phyloP scores from a whole-genome alignment of 2,888 invertebrate genomes.

The Quadroppia sp. region DNA sequence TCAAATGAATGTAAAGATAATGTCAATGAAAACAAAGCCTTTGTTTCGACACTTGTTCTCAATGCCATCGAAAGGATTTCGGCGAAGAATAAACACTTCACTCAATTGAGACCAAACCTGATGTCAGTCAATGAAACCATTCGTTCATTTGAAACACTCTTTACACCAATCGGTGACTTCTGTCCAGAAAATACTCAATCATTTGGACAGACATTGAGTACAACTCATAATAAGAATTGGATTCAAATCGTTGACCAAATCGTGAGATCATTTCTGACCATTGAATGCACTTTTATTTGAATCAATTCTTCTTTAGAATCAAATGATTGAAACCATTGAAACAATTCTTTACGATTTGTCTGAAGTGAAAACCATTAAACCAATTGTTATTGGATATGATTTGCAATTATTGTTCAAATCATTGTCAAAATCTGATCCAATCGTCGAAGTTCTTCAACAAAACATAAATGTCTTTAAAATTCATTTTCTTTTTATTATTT shows the following conservation, averaged over 20 bases:
- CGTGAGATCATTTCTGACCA: neutral
- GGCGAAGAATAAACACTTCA: conserved; percentile 26
- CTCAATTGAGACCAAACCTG: conserved; percentile 5
- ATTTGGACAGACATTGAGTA: neutral
- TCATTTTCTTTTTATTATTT: neutral
- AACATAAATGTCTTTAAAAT: neutral
- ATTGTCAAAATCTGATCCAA: neutral
- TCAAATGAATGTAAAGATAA: neutral
- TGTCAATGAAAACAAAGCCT: neutral
- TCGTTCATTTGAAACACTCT: neutral
- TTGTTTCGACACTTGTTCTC: neutral
- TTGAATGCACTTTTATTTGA: neutral
- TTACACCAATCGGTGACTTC: neutral
- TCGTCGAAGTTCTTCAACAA: neutral
- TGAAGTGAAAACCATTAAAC: conserved; percentile 1
- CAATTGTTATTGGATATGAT: neutral
- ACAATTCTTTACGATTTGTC: neutral
- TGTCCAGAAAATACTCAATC: neutral
- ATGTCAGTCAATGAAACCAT: neutral
- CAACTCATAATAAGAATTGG: neutral
- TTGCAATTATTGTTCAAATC: neutral
- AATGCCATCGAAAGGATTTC: neutral
- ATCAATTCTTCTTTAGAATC: neutral
- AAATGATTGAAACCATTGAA: conserved; percentile 1
- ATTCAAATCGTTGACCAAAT: neutral